Conservation (phyloP, 2,113 vertebrate species). For the Chionis minor region DNA sequence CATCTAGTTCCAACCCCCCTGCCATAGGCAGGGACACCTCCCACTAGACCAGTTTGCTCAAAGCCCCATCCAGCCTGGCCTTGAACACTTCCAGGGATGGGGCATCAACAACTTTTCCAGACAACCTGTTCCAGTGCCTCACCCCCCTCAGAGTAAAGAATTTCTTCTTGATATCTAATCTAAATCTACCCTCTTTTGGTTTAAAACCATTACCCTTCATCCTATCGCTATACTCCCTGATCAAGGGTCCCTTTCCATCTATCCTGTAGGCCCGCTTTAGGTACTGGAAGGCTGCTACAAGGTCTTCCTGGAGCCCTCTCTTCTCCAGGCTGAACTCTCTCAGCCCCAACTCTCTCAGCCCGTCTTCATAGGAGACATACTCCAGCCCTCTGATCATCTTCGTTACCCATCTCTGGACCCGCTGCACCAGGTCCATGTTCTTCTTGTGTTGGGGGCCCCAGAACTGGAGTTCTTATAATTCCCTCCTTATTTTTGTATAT, state of each 20-base stretch:
- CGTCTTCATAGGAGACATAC: not conserved
- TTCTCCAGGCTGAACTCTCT: not conserved
- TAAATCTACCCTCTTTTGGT: not conserved
- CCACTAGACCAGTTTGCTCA: not conserved
- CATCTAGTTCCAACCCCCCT: not conserved
- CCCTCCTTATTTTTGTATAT: not conserved
- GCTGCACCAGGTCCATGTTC: not conserved
- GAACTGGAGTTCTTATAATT: not conserved
- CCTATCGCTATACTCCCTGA: not conserved
- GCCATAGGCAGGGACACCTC: not conserved
- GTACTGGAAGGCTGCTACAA: not conserved
- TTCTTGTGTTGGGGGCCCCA: not conserved
- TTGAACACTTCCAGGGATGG: not conserved
- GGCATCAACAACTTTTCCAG: not conserved
- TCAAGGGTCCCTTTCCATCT: not conserved
- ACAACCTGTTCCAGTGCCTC: not conserved
- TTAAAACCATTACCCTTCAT: not conserved
- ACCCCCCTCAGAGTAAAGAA: not conserved
- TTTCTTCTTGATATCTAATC: not conserved
- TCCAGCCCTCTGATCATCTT: not conserved
- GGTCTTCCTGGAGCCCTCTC: not conserved
- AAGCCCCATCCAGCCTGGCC: not conserved
- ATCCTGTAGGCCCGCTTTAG: not conserved
- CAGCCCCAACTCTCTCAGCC: not conserved
- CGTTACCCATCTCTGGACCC: not conserved